A percentile compares a stretch with the other conserved stretches of the same genome.
Conservation (phyloP, 2,113 vertebrate species). For the Thunnus maccoyii region DNA sequence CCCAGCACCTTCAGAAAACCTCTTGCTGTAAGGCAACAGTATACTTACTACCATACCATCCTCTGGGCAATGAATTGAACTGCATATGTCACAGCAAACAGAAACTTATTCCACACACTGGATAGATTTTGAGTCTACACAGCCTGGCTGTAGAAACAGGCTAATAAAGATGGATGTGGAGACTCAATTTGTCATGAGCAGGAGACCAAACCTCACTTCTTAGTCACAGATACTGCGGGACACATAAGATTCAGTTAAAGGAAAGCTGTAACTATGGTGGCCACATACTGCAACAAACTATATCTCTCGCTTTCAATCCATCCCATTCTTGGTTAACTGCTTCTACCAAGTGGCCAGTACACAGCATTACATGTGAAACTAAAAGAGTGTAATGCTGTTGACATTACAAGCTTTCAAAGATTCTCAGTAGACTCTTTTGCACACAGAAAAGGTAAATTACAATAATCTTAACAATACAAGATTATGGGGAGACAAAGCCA, state of each 20-base stretch:
- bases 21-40: too few relatives aligned
- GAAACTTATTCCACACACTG: background rate
- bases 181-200: background rate
- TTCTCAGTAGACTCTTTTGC: background rate
- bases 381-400: background rate
- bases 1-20: too few relatives aligned
- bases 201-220: too few relatives aligned
- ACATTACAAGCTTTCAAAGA: background rate
- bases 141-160: background rate
- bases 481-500: background rate
- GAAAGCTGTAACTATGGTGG: too few relatives aligned
- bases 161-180: background rate
- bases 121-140: too few relatives aligned
- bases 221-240: too few relatives aligned
- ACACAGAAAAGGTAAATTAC: background rate
- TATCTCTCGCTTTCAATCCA: too few relatives aligned
- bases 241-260: too few relatives aligned
- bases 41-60: too few relatives aligned
- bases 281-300: background rate
- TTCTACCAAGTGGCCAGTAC: constrained; percentile 2
- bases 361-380: background rate
- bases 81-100: background rate
- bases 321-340: constrained; percentile 7
- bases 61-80: background rate
- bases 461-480: background rate